Base-by-base conservation (phyloP, 2,113 vertebrate species). In the Toxostoma redivivum region DNA sequence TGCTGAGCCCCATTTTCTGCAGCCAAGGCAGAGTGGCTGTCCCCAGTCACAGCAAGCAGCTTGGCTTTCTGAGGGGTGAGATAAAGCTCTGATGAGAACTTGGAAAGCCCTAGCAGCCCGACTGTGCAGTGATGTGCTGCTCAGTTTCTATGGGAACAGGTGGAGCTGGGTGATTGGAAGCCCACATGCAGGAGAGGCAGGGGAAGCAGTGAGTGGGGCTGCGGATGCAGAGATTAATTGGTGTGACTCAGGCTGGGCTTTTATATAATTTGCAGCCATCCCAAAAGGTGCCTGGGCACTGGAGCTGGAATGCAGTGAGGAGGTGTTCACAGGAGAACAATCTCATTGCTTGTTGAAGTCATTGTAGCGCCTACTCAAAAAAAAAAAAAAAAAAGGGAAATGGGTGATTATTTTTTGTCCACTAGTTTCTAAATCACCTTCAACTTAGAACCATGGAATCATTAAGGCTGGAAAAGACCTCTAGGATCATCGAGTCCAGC, bases 121-220 rank as follows among this genome's bases (percentile, higher is more conserved):
- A 44, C 60, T 92, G 22, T 15, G 72, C 27, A 51, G 82, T 56
- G 95, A 67, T 81, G 86, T 80, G 71, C 90, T 92, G 56, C 91
- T 72, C 53, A 64, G 96, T 97, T 97, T 97, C 97, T 92, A 96
- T 97, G 94, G 96, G 94, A 97, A 97, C 96, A 30, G 70, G 81
- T 77, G 62, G 82, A 94, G 90, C 87, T 37, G 44, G 42, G 25
- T 95, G 92, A 89, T 96, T 92, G 88, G 92, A 92, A 93, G 73
- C 76, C 71, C 76, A 76, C 57, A 53, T 73, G 91, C 65, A 54
- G 84, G 50, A 77, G 78, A 82, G 78, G 84, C 71, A 92, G 81
- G 90, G 71, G 54, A 62, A 89, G 91, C 48, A 53, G 69, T 7
- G 85, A 96, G 90, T n/a, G 65, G 88, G 91, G 74, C 81, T 91